Percentiles rank a stretch among this genome's conserved stretches.
phyloP scores from a whole-genome alignment of 2,888 invertebrate genomes.

The Yponomeuta plumbellus region DNA sequence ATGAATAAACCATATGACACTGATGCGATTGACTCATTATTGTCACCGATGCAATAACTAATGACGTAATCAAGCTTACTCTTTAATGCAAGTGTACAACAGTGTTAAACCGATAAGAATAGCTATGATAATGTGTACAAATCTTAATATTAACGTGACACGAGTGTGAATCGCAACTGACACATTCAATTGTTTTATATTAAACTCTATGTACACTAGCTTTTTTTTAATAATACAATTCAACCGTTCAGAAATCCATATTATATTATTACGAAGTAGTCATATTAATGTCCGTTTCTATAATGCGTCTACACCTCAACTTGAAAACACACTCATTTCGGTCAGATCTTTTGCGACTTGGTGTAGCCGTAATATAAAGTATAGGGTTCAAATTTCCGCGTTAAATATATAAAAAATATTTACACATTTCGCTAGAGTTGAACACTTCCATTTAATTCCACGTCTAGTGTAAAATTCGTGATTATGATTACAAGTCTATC shows the following conservation, averaged over 20 bases:
- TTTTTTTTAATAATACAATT: slow-evolving; percentile 1
- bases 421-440: slow-evolving; percentile 50
- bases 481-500: slow-evolving; percentile 48
- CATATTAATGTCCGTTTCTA: neutral
- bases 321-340: neutral
- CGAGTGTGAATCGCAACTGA: neutral
- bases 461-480: slow-evolving; percentile 55
- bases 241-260: neutral
- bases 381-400: neutral
- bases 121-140: neutral
- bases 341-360: neutral
- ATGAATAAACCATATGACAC: slow-evolving; percentile 49
- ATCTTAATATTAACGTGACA: neutral
- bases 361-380: neutral
- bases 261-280: neutral
- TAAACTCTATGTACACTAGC: neutral
- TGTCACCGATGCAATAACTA: slow-evolving; percentile 38
- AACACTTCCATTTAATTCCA: slow-evolving; percentile 38
- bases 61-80: neutral
- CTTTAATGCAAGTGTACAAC: slow-evolving; percentile 10
- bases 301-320: neutral
- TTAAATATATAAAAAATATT: slow-evolving; percentile 40
- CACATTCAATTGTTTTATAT: neutral
- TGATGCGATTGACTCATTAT: slow-evolving; percentile 52
- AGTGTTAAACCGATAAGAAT: slow-evolving; percentile 2